Evolutionary conservation across 2,113 vertebrate species (phyloP), one percentile per base, ranked within the genome.

Genomic region (Carassius carassius): DNA sequence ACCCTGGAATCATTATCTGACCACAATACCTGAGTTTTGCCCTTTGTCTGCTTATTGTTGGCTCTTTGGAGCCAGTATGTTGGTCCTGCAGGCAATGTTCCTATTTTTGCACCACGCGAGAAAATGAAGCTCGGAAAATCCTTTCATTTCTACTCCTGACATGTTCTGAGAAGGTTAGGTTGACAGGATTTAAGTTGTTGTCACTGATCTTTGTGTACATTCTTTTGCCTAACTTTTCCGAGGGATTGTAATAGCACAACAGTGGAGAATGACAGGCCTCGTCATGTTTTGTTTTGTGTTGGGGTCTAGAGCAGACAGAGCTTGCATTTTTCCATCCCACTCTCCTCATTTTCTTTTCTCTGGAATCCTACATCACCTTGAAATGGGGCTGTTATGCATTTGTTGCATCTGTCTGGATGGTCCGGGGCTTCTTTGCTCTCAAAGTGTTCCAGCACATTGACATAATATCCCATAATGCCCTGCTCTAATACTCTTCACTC

Each of bases 61-160:
- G 63, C 47, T 23, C 60, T 63, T 70, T 35, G 51, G 70, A 51
- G 32, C 63, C 84, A 25, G 56, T 78, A 35, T 41, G 58, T 79
- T 70, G 14, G 41, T 84, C 67, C 78, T 81, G 69, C 35, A 69
- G 87, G 82, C 75, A 23, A 58, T 83, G 47, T 14, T 81, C n/a
- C 4, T 23, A 25, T 74, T 49, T 67, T 67, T 25, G 7, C 29
- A 47, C 41, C 21, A 4, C 9, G 23, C 65, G 41, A 35, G 62
- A 19, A 77, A 83, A 90, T 82, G 35, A 87, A 73, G 60, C 51
- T 67, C 32, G 13, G 25, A 78, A 86, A 88, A 86, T 84, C 75
- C 63, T 86, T 85, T 87, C 70, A 87, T 84, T 84, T 75, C 37
- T 16, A 49, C 23, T 41, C 3, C 3, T 81, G 70, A 62, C 72